Base-by-base conservation (phyloP, 2,113 vertebrate genomes). In the Hippolais icterina region DNA sequence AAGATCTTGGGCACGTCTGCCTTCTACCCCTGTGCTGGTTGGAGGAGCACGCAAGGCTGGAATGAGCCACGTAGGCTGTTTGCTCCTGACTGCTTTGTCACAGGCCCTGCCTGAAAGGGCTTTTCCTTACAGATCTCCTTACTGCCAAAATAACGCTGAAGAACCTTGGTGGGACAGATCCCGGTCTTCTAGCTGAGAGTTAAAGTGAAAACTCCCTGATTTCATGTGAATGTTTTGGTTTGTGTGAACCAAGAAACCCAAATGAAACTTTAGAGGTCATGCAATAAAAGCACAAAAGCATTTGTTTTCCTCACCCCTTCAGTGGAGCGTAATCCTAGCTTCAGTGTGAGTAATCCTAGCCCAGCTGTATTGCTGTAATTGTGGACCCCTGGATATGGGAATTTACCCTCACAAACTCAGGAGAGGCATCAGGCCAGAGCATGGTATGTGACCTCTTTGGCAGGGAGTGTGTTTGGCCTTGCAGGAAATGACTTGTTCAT, bases 381-480 rank as follows among this genome's bases (percentile, higher is more conserved):
- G 0, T 80, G 93, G 93, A 96, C 90, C 94, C 95, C 94, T 96
- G 92, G 90, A 94, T 96, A 29, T 92, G 96, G 94, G 93, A 96
- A 96, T 94, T 96, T 92, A 96, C 94, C 92, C 90, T 96, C 95
- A 86, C 83, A 88, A 93, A 86, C 94, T 83, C 46, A 41, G 95
- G 95, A 93, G 93, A 94, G 95, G 96, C 90, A 83, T 66, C 93
- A 86, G 95, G 92, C 95, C 90, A 56, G 90, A 93, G 92, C 3
- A 3, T 92, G 95, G 92, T 95, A 95, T 97, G 94, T 56, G 96
- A 97, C 96, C 95, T 64, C 96, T 94, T 95, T 96, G 95, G 96
- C 93, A 95, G 92, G 94, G 92, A 96, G 53, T 17, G 46, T 96
- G 94, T 94, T 95, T 95, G 92, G 92, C 95, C 94, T 96, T 83